phyloP scores from a whole-genome alignment of 2,113 vertebrate genomes.

The Echinops telfairi region DNA sequence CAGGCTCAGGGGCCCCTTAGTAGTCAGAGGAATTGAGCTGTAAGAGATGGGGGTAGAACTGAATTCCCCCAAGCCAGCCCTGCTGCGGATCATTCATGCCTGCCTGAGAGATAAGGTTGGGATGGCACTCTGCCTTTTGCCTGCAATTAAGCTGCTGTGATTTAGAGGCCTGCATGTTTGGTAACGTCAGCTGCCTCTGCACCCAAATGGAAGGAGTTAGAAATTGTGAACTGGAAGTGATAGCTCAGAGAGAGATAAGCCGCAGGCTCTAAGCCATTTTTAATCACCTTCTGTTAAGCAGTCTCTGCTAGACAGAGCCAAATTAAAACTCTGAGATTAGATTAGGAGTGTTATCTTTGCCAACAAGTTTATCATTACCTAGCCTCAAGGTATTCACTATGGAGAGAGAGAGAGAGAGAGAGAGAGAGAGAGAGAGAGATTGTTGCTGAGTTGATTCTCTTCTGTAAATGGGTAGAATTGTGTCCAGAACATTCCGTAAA shows the following conservation, averaged over 20 bases:
- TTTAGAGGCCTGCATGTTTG: neutral
- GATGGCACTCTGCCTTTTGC: neutral
- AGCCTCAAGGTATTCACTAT: neutral
- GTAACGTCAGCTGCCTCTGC: neutral
- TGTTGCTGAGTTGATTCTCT: neutral
- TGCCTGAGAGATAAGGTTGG: neutral
- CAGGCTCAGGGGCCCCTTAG: neutral
- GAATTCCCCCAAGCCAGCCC: neutral
- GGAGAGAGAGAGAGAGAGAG: neutral
- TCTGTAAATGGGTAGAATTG: neutral
- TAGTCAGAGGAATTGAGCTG: neutral
- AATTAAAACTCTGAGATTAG: neutral
- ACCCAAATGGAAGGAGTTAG: neutral
- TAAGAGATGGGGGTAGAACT: neutral
- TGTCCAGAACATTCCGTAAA: neutral
- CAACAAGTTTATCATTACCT: neutral
- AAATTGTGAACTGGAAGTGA: neutral
- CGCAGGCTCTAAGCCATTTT: neutral
- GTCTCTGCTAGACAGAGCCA: neutral
- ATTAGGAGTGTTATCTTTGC: neutral
- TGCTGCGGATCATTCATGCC: neutral
- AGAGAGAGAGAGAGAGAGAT: neutral
- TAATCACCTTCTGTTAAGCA: neutral
- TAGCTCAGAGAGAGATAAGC: neutral
- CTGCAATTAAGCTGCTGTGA: neutral